Base-by-base conservation (phyloP, 2,888 invertebrate genomes). In the Dermolepida albohirtum region DNA sequence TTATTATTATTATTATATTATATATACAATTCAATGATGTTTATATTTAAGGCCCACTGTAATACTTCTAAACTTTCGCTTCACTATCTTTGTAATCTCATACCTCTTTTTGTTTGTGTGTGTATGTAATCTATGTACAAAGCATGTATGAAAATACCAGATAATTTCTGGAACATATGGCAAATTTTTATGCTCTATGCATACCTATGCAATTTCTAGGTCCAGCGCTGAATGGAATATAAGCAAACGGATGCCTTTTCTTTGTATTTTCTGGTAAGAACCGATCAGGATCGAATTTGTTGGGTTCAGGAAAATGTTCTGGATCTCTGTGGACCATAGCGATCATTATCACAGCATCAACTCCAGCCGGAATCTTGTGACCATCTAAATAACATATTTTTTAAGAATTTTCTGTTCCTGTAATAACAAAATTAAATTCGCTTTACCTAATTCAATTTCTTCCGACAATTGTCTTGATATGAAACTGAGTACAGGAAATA, bases 321-420 rank as follows among this genome's bases (percentile, higher is more conserved):
- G 76, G 74, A 71, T 84, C 80, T 29, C 80, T 74, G 70, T 86
- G 85, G 14, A 79, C 69, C 27, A 74, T 72, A 68, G 73, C 78
- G 10, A 79, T 75, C 39, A 76, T 76, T 14, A 80, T 66, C 16
- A 71, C 82, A 11, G 78, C 66, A 10, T 73, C 66, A 27, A 71
- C 73, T 11, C 77, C 79, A 12, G 70, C 73, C 11, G 79, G 79
- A 34, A 79, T 67, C 43, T 72, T 43, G 57, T 78, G 74, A 11
- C 74, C 74, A 40, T 75, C 79, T 80, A 69, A 22, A 74, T 29
- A 55, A 34, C 2, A 55, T n/a, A 52, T 39, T 14, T n/a, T 8
- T 50, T 63, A 10, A 17, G 4, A 10, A 50, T 14, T n/a, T 41
- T 64, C 69, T 79, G 79, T 76, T 62, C 70, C 73, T 69, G 2